Base-by-base conservation (phyloP, 2,888 invertebrate species). In the Eremobia ochroleuca region DNA sequence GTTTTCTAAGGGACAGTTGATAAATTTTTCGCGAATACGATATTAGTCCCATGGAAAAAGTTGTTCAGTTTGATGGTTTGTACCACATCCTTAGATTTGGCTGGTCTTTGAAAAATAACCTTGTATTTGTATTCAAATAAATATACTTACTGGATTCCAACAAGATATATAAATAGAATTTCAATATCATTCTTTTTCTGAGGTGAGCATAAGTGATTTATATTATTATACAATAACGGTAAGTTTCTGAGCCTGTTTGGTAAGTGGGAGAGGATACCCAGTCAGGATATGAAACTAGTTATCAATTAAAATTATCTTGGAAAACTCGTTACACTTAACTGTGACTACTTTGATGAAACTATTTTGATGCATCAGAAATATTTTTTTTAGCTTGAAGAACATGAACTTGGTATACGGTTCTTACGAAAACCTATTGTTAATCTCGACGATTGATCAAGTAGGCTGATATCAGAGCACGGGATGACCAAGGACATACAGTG, bases 231-330 rank as follows among this genome's bases (percentile, higher is more conserved):
- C 77, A 83, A 73, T 79, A 80, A 76, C 84, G 74, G 78, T 82
- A 70, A 70, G 37, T 80, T 71, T 67, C 67, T 76, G 66, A 66
- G 64, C 59, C 49, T 58, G 72, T 37, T 70, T 83, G 28, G 18
- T 75, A 61, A 79, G 77, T 71, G 15, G 68, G 61, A 80, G 69
- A 76, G 62, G 46, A 75, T 75, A 70, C 31, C 2, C 58, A n/a
- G 67, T 58, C 81, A 81, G 82, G 85, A 89, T 83, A 68, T 79
- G 37, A 83, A 83, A 82, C 81, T 55, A 77, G 82, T 83, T 78
- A 58, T 78, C 28, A 61, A 73, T 68, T 79, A 40, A 71, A 77
- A 65, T 76, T 40, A 75, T 65, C 71, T 84, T 73, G 77, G 69
- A 43, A 73, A 86, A 81, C 80, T 75, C 37, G 76, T 79, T 76